Conservation (phyloP, 2,113 vertebrate species). For the Laterallus jamaicensis region DNA sequence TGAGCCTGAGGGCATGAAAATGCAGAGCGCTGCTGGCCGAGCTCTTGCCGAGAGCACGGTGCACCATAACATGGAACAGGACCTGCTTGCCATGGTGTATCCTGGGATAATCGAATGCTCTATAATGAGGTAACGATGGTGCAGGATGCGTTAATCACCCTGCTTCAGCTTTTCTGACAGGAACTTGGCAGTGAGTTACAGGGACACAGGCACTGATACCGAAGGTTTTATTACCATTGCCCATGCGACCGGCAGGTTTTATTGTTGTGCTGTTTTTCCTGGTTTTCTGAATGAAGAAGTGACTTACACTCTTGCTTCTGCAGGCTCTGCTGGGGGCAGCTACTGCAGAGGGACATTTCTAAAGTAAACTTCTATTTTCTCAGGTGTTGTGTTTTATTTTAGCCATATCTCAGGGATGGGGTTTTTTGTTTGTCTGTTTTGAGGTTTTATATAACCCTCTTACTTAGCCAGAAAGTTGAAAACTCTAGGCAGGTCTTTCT, state of each 20-base stretch:
- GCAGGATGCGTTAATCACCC: not conserved
- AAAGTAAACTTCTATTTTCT: not conserved
- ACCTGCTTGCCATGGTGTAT: not conserved
- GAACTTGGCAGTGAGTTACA: not conserved
- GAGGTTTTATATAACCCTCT: not conserved
- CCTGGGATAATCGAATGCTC: not conserved
- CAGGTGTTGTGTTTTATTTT: fast-evolving
- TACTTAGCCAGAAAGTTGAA: not conserved
- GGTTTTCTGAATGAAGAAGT: not conserved
- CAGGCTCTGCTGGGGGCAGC: not conserved
- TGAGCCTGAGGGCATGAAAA: not conserved
- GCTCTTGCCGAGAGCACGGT: not conserved
- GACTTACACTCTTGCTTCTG: not conserved
- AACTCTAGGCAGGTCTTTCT: not conserved
- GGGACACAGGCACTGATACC: not conserved
- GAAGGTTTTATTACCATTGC: not conserved
- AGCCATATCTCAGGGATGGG: not conserved
- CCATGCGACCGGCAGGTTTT: not conserved
- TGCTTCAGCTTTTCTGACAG: not conserved
- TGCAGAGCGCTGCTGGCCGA: fast-evolving
- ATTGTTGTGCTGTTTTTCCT: not conserved
- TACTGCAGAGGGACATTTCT: not conserved
- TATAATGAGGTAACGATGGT: not conserved
- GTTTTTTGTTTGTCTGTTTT: not conserved
- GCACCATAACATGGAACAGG: fast-evolving